Base-by-base conservation (phyloP, 64 coral and sea anemone genomes). In the Porites australiensis region DNA sequence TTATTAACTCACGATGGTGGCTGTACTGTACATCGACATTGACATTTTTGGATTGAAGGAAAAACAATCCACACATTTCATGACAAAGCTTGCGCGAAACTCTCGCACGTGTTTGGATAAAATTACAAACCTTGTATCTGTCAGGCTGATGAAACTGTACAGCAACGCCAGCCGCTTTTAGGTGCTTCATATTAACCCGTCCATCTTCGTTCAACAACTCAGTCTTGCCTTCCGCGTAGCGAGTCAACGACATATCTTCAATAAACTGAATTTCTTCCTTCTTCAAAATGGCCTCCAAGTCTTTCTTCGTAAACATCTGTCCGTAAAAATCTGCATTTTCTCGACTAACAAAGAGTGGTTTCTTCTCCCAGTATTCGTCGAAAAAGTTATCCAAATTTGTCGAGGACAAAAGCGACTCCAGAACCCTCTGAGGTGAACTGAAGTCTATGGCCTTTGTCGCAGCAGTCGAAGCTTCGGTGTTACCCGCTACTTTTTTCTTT, bases 141-240 rank as follows among this genome's bases (percentile, higher is more conserved):
- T 98, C 92, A 2, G 95, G 95, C 50, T 98, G 95, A 19, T 98
- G 95, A 83, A 98, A 91, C 58, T 98, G 95, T 16, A 98, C 63
- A 11, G 95, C 79, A 9, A 93, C 95, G 9, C 90, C 90, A 50
- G 55, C 7, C 8, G 77, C 88, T 44, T 94, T 94, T 8, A 98
- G 19, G 44, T 94, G 77, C 73, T 94, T 94, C 81, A 50, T 22
- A 14, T 79, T 75, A 10, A 98, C 62, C 44, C 44, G 77, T 13
- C 45, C 66, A 3, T 73, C 86, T 44, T 75, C 66, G 49, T 94
- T 98, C 70, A 98, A 51, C 49, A 90, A 86, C 55, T 94, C 82
- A 51, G 93, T 98, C 69, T 98, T 89, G 8, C 88, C 92, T 10
- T 88, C 95, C 3, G 85, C 92, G 53, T 94, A 98, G 27, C 95